Base-by-base conservation (phyloP, 2,888 invertebrate species). In the Pollenia griseotomentosa region DNA sequence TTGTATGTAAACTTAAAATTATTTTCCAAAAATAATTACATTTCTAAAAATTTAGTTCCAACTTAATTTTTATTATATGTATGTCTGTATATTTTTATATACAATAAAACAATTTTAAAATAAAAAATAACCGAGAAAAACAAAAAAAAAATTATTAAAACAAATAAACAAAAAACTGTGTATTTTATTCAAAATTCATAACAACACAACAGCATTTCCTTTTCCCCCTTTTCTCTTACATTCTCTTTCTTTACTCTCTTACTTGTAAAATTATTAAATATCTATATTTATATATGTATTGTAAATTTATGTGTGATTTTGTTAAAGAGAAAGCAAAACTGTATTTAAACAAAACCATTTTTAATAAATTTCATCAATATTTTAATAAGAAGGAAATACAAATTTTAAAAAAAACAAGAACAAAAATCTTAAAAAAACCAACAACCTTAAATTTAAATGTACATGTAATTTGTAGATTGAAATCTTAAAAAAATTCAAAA, bases 321-420 rank as follows among this genome's bases (percentile, higher is more conserved):
- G 74, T 83, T 83, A 57, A 73, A 68, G 9, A 53, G 75, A 42
- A 16, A 74, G 10, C 11, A 57, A 53, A 19, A 55, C 59, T 74
- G 48, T 71, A 44, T 70, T 68, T 80, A 59, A 71, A 53, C 7
- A 44, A 70, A 51, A 51, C 8, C 4, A 48, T 88, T 90, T 90
- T 23, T 59, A 48, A 55, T 33, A 80, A 77, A 82, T 78, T 75
- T 82, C 86, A 79, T 88, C 77, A 87, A 90, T 88, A 86, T 70
- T 86, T 70, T 86, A 79, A 83, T 75, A 85, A 82, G 14, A 81
- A 83, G 73, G 63, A 75, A 10, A 75, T 74, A 83, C 77, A 85
- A 75, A 82, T 79, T 87, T 85, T 82, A 63, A 89, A 89, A 90
- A 88, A 88, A 90, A 89, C 87, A 55, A 74, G 46, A 82, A 81